Evolutionary conservation across 2,797 vertebrate species (phyloP).

Genomic region (Notolepis coatsorum): DNA sequence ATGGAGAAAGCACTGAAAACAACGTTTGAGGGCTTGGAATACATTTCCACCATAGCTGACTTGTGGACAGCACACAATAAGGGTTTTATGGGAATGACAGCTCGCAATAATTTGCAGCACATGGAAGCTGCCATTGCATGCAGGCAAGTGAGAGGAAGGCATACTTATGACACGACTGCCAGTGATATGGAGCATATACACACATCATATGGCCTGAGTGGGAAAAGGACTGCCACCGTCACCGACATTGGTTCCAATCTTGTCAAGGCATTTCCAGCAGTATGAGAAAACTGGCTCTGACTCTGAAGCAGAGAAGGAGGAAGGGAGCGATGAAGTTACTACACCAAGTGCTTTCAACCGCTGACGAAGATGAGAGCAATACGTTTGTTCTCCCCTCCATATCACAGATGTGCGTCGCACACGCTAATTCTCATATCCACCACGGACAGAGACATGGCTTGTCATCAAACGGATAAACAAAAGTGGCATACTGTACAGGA

Average conservation of each 20-base stretch:
- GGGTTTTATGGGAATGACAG: background rate
- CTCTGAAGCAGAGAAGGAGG: no score
- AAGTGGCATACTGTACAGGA: constrained; percentile 14
- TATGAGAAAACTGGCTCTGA: background rate
- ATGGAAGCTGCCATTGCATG: background rate
- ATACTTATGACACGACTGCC: background rate
- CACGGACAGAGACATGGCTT: no score
- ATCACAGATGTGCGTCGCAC: constrained; percentile 11
- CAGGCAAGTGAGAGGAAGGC: background rate
- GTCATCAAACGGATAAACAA: no score
- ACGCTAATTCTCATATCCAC: no score
- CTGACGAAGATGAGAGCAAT: background rate
- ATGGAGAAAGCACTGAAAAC: constrained; percentile 20
- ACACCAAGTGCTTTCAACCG: no score
- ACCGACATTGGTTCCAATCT: background rate
- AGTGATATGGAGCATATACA: background rate
- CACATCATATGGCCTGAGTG: background rate
- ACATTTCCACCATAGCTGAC: constrained; percentile 3
- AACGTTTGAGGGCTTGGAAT: constrained; percentile 6
- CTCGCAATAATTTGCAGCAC: background rate
- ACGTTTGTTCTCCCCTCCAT: background rate
- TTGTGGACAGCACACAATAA: constrained; percentile 1
- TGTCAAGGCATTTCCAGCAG: background rate
- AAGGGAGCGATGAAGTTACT: no score
- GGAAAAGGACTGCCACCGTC: background rate